Conservation (phyloP, 2,888 invertebrate species). For the Cephus nigrinus region DNA sequence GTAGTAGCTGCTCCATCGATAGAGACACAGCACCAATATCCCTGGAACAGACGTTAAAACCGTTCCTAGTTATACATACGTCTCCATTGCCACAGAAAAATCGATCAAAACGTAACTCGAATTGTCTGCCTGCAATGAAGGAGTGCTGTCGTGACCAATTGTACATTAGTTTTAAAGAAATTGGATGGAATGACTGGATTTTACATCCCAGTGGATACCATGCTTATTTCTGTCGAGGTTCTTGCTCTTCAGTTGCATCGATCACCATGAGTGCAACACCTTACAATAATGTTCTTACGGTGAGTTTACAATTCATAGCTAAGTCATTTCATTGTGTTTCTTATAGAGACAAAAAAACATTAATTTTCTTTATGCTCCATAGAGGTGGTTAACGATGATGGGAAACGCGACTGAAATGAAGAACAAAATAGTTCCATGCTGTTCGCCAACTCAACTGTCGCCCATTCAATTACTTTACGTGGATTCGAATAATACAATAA, state of each 20-base stretch:
- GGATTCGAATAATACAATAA: constrained; percentile 82
- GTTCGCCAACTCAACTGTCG: constrained; percentile 86
- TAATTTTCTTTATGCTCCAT: constrained; percentile 49
- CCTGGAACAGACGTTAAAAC: constrained; percentile 76
- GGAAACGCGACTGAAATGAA: constrained; percentile 64
- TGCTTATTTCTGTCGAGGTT: constrained; percentile 88
- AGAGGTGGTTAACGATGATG: constrained; percentile 77
- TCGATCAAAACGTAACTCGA: constrained; percentile 74
- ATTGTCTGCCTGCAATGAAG: constrained; percentile 76
- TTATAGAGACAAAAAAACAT: constrained; percentile 22
- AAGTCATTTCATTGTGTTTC: not conserved
- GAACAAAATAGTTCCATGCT: constrained; percentile 82
- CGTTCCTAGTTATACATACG: constrained; percentile 84
- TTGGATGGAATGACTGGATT: constrained; percentile 92
- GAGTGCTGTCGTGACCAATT: constrained; percentile 88
- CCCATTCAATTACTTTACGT: constrained; percentile 83
- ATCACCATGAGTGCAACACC: constrained; percentile 74
- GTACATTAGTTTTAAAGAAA: constrained; percentile 84
- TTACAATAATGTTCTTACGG: constrained; percentile 82
- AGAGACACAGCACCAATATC: constrained; percentile 77
- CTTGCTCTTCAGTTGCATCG: constrained; percentile 80
- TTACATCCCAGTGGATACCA: constrained; percentile 85
- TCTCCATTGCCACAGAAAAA: constrained; percentile 76
- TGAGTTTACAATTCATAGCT: constrained; percentile 64
- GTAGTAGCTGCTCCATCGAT: constrained; percentile 78